These are phyloP conservation scores for Arion vulgaris DNA, from an alignment of 1,140 invertebrate species.

Conservation along the genomic window DNA sequence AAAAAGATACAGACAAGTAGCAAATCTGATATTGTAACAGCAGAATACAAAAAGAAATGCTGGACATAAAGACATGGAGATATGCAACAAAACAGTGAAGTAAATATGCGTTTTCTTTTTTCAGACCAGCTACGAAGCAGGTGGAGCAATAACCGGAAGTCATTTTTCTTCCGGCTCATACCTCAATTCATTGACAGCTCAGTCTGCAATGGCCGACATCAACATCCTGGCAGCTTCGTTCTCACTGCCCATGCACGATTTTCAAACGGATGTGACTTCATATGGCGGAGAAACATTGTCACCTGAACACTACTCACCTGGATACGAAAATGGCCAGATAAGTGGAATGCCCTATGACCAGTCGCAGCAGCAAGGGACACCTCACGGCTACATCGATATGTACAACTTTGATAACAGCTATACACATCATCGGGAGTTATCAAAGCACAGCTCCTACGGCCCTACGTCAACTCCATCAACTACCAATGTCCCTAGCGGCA, in stretches of 20 bases:
- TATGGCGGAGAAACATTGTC: constrained; percentile 49
- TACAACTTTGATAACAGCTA: constrained; percentile 59
- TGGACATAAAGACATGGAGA: no score
- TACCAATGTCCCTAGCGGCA: not conserved
- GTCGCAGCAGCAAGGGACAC: not conserved
- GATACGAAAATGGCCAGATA: constrained; percentile 38
- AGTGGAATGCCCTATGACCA: constrained; percentile 42
- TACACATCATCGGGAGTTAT: constrained; percentile 33
- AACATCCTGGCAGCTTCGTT: constrained; percentile 53
- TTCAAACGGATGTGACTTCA: constrained; percentile 52
- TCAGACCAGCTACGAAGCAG: constrained; percentile 49
- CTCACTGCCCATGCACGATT: constrained; percentile 52
- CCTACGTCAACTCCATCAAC: constrained; percentile 20
- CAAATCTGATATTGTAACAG: no score
- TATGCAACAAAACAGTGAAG: no score
- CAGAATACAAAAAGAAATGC: no score
- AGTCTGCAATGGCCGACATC: constrained; percentile 51
- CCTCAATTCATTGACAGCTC: constrained; percentile 42
- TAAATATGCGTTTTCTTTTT: not conserved
- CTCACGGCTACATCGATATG: constrained; percentile 47
- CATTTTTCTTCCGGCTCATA: constrained; percentile 43
- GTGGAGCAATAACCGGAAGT: constrained; percentile 37
- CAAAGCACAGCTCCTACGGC: constrained; percentile 36
- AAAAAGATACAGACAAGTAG: no score
- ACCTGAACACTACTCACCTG: constrained; percentile 48